Base-by-base conservation (phyloP, 1,140 invertebrate species). In the Oscheius sp. region DNA sequence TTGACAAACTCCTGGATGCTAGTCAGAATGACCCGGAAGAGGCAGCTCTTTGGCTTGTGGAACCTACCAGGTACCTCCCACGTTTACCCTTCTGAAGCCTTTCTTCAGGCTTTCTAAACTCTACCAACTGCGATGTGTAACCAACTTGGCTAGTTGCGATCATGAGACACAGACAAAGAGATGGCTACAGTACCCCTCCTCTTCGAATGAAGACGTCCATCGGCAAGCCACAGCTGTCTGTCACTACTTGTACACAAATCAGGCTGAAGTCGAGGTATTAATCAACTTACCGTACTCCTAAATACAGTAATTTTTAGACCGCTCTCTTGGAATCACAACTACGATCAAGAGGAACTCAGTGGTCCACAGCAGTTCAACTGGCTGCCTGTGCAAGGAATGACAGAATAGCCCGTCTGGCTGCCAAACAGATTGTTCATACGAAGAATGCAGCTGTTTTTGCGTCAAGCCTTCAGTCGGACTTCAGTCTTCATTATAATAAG, bases 161-260 rank as follows among this genome's bases (percentile, higher is more conserved):
- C 18, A 4, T 10, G n/a, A 38, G 23, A 45, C 68, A 35, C 58
- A 82, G 79, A 68, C 81, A 20, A 46, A 55, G 31, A 69, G 75
- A 72, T 83, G 82, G 82, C 67, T 83, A 7, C 49, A 49, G 15
- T 66, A 73, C 31, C 79, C 78, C 15, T 78, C 73, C 32, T 77
- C 79, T n/a, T 59, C 80, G 36, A 68, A 76, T 26, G 75, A 77
- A 34, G 80, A 84, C 49, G 72, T 84, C 32, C 78, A 83, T 68
- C 81, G 84, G 68, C 81, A 82, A 42, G 49, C 82, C 42, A 81
- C 79, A n/a, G 81, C 81, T 26, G 76, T 83, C 34, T 83, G 82
- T 62, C 79, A 84, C 75, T 77, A 77, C 62, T 61, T 83, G 28
- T 84, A 77, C 45, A 77, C 75, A n/a, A 71, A 84, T 36, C 68